Evolutionary conservation across 2,888 invertebrate species (phyloP).

Genomic region (Ethmia dodecea): DNA sequence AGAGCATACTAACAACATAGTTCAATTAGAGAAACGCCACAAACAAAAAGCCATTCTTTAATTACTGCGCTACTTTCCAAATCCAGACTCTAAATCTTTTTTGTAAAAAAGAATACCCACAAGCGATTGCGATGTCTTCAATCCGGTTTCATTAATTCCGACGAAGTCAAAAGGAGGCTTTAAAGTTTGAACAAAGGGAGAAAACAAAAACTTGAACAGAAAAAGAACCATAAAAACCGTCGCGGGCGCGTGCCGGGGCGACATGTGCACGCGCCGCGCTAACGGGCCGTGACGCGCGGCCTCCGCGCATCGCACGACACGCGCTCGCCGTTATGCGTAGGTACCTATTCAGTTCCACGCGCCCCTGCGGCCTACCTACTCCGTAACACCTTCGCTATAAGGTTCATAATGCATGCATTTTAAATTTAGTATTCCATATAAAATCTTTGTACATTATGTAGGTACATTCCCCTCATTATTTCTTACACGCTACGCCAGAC

Average conservation of each 20-base stretch:
- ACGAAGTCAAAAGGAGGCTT: slow-evolving; percentile 37
- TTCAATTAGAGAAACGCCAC: no score
- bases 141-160: slow-evolving; percentile 40
- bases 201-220: slow-evolving; percentile 58
- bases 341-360: background rate
- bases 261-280: slow-evolving; percentile 72
- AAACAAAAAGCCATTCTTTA: no score
- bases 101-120: slow-evolving; percentile 14
- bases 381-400: no score
- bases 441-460: no score
- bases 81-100: slow-evolving; percentile 1
- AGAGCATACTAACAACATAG: no score
- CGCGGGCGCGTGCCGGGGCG: slow-evolving; percentile 71
- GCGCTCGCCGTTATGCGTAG: slow-evolving; percentile 55
- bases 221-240: slow-evolving; percentile 62
- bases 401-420: no score
- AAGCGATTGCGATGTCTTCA: slow-evolving; percentile 19
- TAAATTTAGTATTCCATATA: no score
- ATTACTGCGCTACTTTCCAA: slow-evolving; percentile 9
- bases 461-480: no score
- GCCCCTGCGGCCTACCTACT: background rate
- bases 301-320: slow-evolving; percentile 31
- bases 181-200: slow-evolving; percentile 64
- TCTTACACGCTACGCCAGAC: slow-evolving; percentile 12
- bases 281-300: slow-evolving; percentile 60